These are phyloP conservation scores for Aphrophora alni DNA, from an alignment of 2,888 invertebrate genomes.

Conservation along the genomic window DNA sequence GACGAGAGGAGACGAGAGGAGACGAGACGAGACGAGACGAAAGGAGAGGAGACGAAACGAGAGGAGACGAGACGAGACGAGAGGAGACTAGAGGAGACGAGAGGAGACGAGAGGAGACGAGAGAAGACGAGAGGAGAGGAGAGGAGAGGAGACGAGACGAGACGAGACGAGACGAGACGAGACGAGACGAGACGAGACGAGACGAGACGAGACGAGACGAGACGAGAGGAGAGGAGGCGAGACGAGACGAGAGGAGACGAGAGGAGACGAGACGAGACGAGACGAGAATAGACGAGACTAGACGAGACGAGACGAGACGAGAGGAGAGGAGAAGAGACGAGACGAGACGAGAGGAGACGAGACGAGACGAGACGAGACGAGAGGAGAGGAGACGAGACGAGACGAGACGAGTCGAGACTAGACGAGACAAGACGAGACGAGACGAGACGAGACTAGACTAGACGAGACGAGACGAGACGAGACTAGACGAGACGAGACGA, in stretches of 20 bases:
- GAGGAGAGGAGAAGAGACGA: too few relatives aligned
- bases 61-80: too few relatives aligned
- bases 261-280: background rate
- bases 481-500: too few relatives aligned
- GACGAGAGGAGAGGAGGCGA: background rate
- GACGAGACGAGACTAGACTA: too few relatives aligned
- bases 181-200: background rate
- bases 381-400: slow-evolving; percentile 4
- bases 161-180: background rate
- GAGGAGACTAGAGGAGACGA: too few relatives aligned
- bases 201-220: background rate
- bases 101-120: background rate
- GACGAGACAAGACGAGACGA: slow-evolving; percentile 2
- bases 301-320: too few relatives aligned
- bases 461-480: too few relatives aligned
- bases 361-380: background rate
- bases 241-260: background rate
- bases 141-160: background rate
- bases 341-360: background rate
- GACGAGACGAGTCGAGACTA: too few relatives aligned
- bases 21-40: too few relatives aligned
- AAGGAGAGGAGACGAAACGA: background rate
- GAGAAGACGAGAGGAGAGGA: background rate
- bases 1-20: too few relatives aligned
- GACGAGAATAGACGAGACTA: too few relatives aligned